Conservation (phyloP, 2,113 vertebrate genomes). For the Aspiorhynchus laticeps region DNA sequence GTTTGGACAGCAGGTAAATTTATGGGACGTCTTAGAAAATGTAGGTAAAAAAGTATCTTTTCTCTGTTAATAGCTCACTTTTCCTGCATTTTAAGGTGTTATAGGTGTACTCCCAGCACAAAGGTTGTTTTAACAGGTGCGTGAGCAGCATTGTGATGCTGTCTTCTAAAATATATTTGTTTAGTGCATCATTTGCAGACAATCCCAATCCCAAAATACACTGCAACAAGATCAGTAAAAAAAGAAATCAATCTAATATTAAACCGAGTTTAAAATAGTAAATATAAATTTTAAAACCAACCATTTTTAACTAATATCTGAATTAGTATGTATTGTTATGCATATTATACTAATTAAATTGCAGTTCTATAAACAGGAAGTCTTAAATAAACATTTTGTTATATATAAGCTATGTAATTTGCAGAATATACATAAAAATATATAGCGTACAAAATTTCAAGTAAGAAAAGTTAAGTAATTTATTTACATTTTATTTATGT, state of each 20-base stretch:
- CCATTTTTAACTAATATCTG: neutral
- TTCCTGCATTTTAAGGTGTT: neutral
- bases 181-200: neutral
- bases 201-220: neutral
- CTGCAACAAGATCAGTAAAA: neutral
- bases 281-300: neutral
- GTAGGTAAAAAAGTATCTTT: neutral
- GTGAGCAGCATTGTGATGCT: neutral
- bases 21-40: neutral
- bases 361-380: neutral
- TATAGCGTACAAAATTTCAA: too few species aligned
- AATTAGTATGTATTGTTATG: neutral
- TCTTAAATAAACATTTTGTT: neutral
- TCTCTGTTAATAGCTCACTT: neutral
- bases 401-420: too few species aligned
- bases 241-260: neutral
- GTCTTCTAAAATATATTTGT: neutral
- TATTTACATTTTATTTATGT: too few species aligned
- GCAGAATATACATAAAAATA: too few species aligned
- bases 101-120: neutral
- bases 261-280: neutral
- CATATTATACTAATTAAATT: neutral
- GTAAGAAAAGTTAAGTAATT: too few species aligned
- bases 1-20: neutral
- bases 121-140: neutral